phyloP scores from a whole-genome alignment of 1,140 invertebrate genomes.

The honey bee (Apis mellifera) region Amel_HAv3.1 CM009941.2:2815001-2815500 shows the following conservation, averaged over 20 bases:
- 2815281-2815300: too few species aligned
- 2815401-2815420: background rate
- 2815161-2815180: constrained; percentile 4
- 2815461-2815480: too few species aligned
- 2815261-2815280: background rate
- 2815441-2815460: background rate
- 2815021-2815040: constrained; percentile 5
- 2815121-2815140: background rate
- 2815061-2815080: too few species aligned
- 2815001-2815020: background rate
- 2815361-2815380: background rate
- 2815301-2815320: background rate
- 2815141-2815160: background rate
- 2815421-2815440: background rate
- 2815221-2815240: background rate
- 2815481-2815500: background rate
- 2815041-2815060: background rate
- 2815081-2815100: constrained; percentile 5
- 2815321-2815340: background rate
- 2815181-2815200: constrained; percentile 42
- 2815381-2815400: background rate
- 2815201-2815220: constrained; percentile 16
- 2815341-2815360: too few species aligned
- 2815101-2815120: constrained; percentile 10
- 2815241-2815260: constrained; percentile 12